phyloP scores from a whole-genome alignment of 2,797 vertebrate species.

The Lindbergichthys nudifrons region DNA sequence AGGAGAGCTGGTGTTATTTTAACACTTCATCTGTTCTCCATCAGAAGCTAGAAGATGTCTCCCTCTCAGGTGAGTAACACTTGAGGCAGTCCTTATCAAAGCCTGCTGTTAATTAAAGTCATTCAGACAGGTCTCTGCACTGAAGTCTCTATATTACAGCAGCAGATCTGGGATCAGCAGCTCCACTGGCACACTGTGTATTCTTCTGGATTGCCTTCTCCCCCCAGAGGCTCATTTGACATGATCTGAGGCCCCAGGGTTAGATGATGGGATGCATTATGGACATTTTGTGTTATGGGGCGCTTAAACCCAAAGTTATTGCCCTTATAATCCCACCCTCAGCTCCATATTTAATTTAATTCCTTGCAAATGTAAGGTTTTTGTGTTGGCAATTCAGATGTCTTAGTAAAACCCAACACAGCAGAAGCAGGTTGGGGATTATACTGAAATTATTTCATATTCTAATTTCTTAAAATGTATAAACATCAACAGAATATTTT shows the following conservation, averaged over 20 bases:
- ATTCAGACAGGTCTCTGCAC: constrained; percentile 34
- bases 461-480: too few species aligned
- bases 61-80: constrained; percentile 20
- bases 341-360: too few species aligned
- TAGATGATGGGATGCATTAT: constrained; percentile 31
- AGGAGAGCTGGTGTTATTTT: not conserved
- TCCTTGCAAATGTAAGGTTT: too few species aligned
- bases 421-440: too few species aligned
- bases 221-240: constrained; percentile 31
- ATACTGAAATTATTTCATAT: too few species aligned
- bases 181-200: constrained; percentile 3
- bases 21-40: constrained; percentile 31
- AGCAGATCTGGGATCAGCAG: constrained; percentile 18
- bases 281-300: constrained; percentile 19
- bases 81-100: constrained; percentile 24
- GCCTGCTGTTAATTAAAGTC: constrained; percentile 24
- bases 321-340: constrained; percentile 28
- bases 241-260: constrained; percentile 38
- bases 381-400: too few species aligned
- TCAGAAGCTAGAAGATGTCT: constrained; percentile 23
- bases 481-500: too few species aligned
- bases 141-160: not conserved
- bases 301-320: constrained; percentile 13
- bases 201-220: constrained; percentile 6
- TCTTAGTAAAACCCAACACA: too few species aligned